Evolutionary conservation across 2,113 vertebrate genomes (phyloP).

Genomic region (Turnix velox): DNA sequence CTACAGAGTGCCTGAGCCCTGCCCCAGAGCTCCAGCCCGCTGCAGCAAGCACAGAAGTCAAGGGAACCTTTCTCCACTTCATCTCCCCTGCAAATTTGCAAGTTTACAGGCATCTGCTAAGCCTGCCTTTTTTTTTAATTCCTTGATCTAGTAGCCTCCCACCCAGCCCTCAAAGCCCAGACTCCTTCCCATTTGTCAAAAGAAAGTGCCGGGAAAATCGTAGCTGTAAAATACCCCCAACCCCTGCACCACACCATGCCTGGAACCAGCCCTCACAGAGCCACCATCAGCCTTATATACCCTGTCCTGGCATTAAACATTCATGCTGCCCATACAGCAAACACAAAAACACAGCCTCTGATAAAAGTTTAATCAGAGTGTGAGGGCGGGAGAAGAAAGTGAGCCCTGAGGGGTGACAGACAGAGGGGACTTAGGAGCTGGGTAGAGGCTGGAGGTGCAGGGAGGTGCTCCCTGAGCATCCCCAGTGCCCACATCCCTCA

Average conservation of each 20-base stretch:
- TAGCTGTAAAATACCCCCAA: neutral
- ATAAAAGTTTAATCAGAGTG: neutral
- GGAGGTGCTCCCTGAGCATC: neutral
- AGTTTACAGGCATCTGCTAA: neutral
- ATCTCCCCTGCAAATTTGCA: neutral
- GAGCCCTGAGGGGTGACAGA: neutral
- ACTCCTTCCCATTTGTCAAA: rapidly evolving
- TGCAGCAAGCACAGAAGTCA: rapidly evolving
- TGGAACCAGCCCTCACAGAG: neutral
- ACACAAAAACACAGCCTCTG: neutral
- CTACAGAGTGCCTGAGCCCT: rapidly evolving
- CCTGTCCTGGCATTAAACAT: conserved; percentile 34
- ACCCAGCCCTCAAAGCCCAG: neutral
- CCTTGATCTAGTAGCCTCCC: neutral
- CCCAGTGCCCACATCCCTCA: rapidly evolving
- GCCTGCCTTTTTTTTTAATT: neutral
- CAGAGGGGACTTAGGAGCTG: neutral
- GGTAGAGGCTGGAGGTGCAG: rapidly evolving
- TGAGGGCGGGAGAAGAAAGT: neutral
- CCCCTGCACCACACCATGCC: neutral
- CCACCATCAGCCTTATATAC: neutral
- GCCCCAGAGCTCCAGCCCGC: neutral
- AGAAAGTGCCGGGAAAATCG: rapidly evolving
- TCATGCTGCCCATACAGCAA: neutral
- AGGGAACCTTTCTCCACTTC: neutral